Evolutionary conservation across 2,888 invertebrate genomes (phyloP).

Genomic region (Dastarcus helophoroides): DNA sequence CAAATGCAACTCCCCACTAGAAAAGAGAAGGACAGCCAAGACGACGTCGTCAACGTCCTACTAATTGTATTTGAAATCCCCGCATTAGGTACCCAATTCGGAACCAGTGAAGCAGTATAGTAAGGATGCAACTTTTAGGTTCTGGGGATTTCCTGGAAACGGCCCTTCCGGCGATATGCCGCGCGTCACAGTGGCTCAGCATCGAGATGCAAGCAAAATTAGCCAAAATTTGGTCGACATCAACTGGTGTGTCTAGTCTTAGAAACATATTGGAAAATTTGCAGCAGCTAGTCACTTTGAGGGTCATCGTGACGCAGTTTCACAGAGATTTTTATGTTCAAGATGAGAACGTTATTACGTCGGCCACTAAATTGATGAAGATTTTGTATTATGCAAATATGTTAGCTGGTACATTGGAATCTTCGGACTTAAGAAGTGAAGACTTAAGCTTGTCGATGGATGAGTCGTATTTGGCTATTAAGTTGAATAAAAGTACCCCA

Average conservation of each 20-base stretch:
- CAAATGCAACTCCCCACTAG: slow-evolving; percentile 52
- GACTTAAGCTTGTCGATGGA: slow-evolving; percentile 41
- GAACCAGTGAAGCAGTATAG: background rate
- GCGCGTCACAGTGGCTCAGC: slow-evolving; percentile 63
- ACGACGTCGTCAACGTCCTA: slow-evolving; percentile 47
- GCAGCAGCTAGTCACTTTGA: slow-evolving; percentile 79
- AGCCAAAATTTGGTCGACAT: slow-evolving; percentile 67
- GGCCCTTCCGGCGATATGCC: slow-evolving; percentile 67
- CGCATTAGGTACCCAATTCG: slow-evolving; percentile 26
- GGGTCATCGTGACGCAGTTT: slow-evolving; percentile 68
- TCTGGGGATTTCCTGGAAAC: slow-evolving; percentile 74
- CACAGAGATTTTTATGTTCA: slow-evolving; percentile 64
- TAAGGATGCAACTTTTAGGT: too few relatives aligned
- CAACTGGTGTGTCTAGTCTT: slow-evolving; percentile 43
- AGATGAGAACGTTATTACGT: slow-evolving; percentile 73
- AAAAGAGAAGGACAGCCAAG: slow-evolving; percentile 32
- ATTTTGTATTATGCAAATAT: slow-evolving; percentile 82
- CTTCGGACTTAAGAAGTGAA: slow-evolving; percentile 49
- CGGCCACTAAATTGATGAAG: slow-evolving; percentile 82
- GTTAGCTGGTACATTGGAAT: slow-evolving; percentile 67
- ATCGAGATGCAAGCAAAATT: slow-evolving; percentile 66
- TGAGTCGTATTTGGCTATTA: slow-evolving; percentile 27
- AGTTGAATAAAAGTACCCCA: slow-evolving; percentile 34
- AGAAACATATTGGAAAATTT: slow-evolving; percentile 61
- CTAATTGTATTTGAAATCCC: slow-evolving; percentile 37